A percentile compares a stretch with the other conserved stretches of the same genome.
Evolutionary conservation across 2,797 vertebrate species (phyloP).

Genomic region (Holocentrus rufus): DNA sequence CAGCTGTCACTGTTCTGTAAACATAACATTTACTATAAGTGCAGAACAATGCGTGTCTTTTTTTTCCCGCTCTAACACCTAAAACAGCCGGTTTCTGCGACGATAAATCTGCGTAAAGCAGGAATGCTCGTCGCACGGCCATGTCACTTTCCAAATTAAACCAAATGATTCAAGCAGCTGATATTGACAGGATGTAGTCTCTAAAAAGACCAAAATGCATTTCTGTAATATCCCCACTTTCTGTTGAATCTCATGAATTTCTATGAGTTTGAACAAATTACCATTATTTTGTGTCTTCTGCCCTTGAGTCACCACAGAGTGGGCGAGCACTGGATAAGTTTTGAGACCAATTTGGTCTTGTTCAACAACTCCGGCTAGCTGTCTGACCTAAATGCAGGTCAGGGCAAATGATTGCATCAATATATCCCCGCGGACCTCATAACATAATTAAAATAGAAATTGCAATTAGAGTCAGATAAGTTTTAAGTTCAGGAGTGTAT

Average conservation of each 20-base stretch:
- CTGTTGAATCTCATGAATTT: slow-evolving; percentile 41
- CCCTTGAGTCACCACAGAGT: slow-evolving; percentile 24
- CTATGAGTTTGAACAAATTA: slow-evolving; percentile 18
- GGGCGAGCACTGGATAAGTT: slow-evolving; percentile 8
- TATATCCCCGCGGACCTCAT: neutral
- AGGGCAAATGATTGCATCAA: slow-evolving; percentile 9
- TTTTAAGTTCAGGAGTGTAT: neutral
- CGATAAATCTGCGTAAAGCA: neutral
- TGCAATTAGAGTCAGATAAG: neutral
- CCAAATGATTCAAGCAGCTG: neutral
- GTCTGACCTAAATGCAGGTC: slow-evolving; percentile 1
- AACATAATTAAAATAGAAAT: neutral
- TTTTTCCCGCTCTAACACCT: slow-evolving; percentile 1
- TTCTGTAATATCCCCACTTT: slow-evolving; percentile 28
- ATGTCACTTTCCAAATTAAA: neutral
- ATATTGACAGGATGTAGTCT: slow-evolving; percentile 21
- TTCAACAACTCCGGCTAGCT: neutral
- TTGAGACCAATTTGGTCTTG: slow-evolving; percentile 16
- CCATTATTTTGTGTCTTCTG: slow-evolving; percentile 20
- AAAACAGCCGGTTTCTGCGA: neutral
- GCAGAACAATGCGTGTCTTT: neutral
- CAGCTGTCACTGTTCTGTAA: slow-evolving; percentile 18
- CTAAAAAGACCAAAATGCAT: slow-evolving; percentile 2
- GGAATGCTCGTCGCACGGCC: neutral
- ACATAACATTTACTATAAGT: neutral